These are phyloP conservation scores for Euzophera pinguis DNA, from an alignment of 2,888 invertebrate species.

Conservation along the genomic window DNA sequence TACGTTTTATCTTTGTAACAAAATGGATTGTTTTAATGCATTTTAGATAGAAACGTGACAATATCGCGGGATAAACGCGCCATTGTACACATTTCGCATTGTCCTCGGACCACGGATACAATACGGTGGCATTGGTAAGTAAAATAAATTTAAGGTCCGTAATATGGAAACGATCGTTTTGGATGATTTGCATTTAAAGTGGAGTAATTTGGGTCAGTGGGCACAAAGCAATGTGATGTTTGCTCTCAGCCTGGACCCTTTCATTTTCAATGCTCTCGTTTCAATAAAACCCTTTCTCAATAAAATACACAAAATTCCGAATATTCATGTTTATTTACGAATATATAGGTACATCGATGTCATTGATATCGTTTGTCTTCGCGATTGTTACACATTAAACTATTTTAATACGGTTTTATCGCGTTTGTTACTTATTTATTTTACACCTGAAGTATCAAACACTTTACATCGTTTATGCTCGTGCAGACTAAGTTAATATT, in stretches of 20 bases:
- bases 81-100: too few relatives aligned
- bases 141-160: slow-evolving; percentile 32
- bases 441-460: too few relatives aligned
- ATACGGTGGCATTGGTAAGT: slow-evolving; percentile 18
- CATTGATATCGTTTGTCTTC: too few relatives aligned
- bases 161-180: slow-evolving; percentile 34
- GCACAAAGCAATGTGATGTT: slow-evolving; percentile 40
- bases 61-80: background rate
- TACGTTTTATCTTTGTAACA: background rate
- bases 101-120: background rate
- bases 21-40: background rate
- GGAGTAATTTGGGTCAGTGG: slow-evolving; percentile 55
- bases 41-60: slow-evolving; percentile 1
- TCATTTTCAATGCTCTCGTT: slow-evolving; percentile 20
- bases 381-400: too few relatives aligned
- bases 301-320: background rate
- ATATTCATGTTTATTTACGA: too few relatives aligned
- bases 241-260: slow-evolving; percentile 28
- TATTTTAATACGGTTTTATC: too few relatives aligned
- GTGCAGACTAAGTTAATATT: too few relatives aligned
- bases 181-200: slow-evolving; percentile 69
- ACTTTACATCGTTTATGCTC: too few relatives aligned
- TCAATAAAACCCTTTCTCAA: slow-evolving; percentile 17
- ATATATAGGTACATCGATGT: too few relatives aligned
- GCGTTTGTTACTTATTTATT: too few relatives aligned